phyloP scores from a whole-genome alignment of 2,888 invertebrate genomes.

The Polymixis flavicincta region DNA sequence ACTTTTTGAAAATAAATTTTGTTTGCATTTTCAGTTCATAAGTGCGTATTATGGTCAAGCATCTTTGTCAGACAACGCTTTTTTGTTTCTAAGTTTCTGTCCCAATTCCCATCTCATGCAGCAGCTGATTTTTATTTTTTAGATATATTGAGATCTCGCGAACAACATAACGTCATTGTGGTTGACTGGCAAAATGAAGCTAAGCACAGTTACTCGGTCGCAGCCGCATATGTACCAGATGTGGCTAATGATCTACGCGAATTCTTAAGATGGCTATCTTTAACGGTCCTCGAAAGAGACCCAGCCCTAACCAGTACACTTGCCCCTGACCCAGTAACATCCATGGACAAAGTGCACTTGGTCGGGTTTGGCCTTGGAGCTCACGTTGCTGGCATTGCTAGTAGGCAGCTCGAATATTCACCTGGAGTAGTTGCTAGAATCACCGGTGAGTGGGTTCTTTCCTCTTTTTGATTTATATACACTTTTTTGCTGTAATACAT shows the following conservation, averaged over 20 bases:
- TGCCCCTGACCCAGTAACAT: background rate
- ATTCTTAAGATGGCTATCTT: conserved; percentile 4
- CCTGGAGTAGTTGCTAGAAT: conserved; percentile 29
- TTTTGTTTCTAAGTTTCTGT: background rate
- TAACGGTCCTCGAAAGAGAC: background rate
- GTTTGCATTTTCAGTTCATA: background rate
- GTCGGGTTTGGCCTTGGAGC: conserved; percentile 41
- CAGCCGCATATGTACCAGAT: background rate
- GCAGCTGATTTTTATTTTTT: background rate
- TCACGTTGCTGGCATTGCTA: conserved; percentile 33
- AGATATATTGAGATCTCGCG: conserved; percentile 11
- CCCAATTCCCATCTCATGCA: too few species aligned
- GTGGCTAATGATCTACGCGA: conserved; percentile 6
- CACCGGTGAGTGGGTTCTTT: conserved; percentile 17
- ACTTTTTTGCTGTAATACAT: background rate
- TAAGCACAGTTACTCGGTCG: conserved; percentile 13
- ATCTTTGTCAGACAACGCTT: background rate
- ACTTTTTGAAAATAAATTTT: too few species aligned
- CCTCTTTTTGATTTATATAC: background rate
- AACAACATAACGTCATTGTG: conserved; percentile 19
- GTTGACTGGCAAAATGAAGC: conserved; percentile 28
- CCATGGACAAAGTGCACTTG: background rate
- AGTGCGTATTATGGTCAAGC: background rate
- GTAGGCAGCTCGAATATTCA: background rate
- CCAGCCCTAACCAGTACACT: background rate